phyloP scores from a whole-genome alignment of 2,888 invertebrate genomes.

The Diarsia brunnea region DNA sequence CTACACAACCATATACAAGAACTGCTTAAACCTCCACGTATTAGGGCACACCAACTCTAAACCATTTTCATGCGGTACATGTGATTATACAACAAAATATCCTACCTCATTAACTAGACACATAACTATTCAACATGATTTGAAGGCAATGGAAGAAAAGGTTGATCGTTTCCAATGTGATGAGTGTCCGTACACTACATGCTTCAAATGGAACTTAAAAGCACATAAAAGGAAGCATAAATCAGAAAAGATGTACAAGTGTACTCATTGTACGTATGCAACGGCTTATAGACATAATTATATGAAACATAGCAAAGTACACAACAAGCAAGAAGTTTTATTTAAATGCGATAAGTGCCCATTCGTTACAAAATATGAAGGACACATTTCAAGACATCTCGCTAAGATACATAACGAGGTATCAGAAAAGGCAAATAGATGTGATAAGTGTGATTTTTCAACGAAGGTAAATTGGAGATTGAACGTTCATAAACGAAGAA shows the following conservation, averaged over 20 bases:
- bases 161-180: slow-evolving; percentile 55
- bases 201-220: slow-evolving; percentile 70
- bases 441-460: slow-evolving; percentile 80
- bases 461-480: slow-evolving; percentile 79
- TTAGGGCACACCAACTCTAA: slow-evolving; percentile 73
- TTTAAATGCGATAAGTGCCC: slow-evolving; percentile 81
- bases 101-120: slow-evolving; percentile 76
- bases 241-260: slow-evolving; percentile 71
- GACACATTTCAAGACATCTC: slow-evolving; percentile 80
- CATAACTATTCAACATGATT: slow-evolving; percentile 72
- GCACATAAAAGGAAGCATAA: slow-evolving; percentile 77
- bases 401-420: slow-evolving; percentile 81
- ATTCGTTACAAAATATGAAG: slow-evolving; percentile 78
- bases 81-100: slow-evolving; percentile 78
- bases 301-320: slow-evolving; percentile 72
- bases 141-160: slow-evolving; percentile 29
- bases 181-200: slow-evolving; percentile 60
- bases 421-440: slow-evolving; percentile 75
- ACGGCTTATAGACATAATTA: slow-evolving; percentile 74
- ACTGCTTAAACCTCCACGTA: slow-evolving; percentile 75
- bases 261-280: slow-evolving; percentile 68
- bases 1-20: slow-evolving; percentile 76
- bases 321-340: slow-evolving; percentile 62
- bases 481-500: slow-evolving; percentile 78
- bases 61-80: slow-evolving; percentile 72